phyloP scores from a whole-genome alignment of 1,140 invertebrate genomes.

The Drosophila teissieri region DNA sequence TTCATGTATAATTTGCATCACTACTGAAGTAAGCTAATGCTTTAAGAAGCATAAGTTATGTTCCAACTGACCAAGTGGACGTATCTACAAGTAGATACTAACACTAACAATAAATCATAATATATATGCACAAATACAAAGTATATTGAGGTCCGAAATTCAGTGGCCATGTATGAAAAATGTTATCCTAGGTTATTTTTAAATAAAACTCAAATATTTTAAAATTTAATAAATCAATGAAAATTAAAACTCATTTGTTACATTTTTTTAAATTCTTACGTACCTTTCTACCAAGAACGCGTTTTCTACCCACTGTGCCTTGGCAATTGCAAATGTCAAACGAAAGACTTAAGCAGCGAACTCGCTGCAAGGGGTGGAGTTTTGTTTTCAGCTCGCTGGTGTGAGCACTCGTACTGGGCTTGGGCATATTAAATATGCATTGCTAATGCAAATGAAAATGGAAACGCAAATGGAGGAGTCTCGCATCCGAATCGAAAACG shows the following conservation, averaged over 20 bases:
- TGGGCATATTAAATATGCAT: slow-evolving; percentile 71
- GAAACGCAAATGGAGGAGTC: slow-evolving; percentile 53
- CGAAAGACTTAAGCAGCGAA: slow-evolving; percentile 79
- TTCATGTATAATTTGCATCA: too few relatives aligned
- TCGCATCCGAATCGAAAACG: slow-evolving; percentile 50
- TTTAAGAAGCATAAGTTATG: too few relatives aligned
- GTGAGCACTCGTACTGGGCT: slow-evolving; percentile 21
- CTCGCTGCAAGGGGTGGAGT: slow-evolving; percentile 47
- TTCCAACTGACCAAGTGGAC: too few relatives aligned
- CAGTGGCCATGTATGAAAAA: too few relatives aligned
- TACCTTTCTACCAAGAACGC: neutral
- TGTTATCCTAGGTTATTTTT: too few relatives aligned
- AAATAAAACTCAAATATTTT: too few relatives aligned
- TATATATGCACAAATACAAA: too few relatives aligned
- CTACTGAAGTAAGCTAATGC: too few relatives aligned
- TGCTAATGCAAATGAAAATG: slow-evolving; percentile 70
- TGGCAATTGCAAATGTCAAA: slow-evolving; percentile 71
- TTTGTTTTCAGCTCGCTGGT: slow-evolving; percentile 4
- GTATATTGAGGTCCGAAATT: too few relatives aligned
- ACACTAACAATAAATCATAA: too few relatives aligned
- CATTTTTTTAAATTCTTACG: neutral
- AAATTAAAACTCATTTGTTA: neutral
- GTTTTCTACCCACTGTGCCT: slow-evolving; percentile 27
- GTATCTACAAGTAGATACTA: too few relatives aligned
- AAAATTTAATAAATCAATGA: too few relatives aligned